Base-by-base conservation (phyloP, 1,140 invertebrate genomes). In the Cylas formicarius region DNA sequence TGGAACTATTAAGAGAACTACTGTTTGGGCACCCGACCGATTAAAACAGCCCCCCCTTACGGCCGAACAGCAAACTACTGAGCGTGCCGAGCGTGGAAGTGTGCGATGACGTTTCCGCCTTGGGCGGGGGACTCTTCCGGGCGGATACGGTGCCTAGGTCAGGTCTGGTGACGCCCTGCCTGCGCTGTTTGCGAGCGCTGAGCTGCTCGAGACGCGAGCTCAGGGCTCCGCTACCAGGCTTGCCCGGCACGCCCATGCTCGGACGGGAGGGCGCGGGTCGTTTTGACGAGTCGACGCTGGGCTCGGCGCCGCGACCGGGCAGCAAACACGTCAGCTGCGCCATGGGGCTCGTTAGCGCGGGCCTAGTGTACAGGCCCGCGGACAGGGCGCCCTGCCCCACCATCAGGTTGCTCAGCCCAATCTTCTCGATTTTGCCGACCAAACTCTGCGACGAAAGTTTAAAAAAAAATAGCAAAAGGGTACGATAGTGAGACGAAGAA, bases 31-130 rank as follows among this genome's bases (percentile, higher is more conserved):
- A 34, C 11, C 35, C 21, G 19, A 4, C 10, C 13, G 27, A 34
- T 51, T 79, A 87, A 49, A 87, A 73, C 50, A 86, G 72, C 10
- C 86, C 85, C 29, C 85, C 86, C 60, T 88, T 89, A 38, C 86
- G 71, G 19, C 85, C 86, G 63, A 89, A 89, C 8, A 88, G 70
- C 51, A 89, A 70, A 14, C 81, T 81, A 68, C 84, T 86, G 36
- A 89, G 75, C 17, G 82, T 85, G 37, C 84, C 85, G 10, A 86
- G 69, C 1, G 84, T 76, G 10, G 80, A 78, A 23, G 58, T 56
- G 6, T 33, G 32, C 13, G 29, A 23, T 18, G 45, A 28, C 8
- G 37, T 7, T 18, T 32, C 23, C 22, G 21, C n/a, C 41, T 59
- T 52, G 53, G 62, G 62, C 34, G 57, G 60, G 23, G 56, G 54